Percentiles rank a stretch among this genome's conserved stretches.
Conservation (phyloP, 2,888 invertebrate species). For the Lottia scabra region DNA sequence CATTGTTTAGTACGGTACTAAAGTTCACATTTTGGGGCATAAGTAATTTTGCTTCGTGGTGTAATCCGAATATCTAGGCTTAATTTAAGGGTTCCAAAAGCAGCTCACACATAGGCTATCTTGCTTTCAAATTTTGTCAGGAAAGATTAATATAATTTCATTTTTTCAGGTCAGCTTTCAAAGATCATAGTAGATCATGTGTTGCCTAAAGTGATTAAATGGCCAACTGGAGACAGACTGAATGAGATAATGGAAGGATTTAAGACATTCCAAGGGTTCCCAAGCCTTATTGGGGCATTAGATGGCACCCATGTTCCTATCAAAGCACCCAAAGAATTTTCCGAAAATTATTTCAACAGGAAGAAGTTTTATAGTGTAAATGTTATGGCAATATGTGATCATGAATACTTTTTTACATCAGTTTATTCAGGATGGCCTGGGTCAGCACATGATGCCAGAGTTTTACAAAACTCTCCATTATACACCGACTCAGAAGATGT, state of each 20-base stretch:
- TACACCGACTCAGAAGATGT: not conserved
- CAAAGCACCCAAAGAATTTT: not conserved
- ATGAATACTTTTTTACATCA: not conserved
- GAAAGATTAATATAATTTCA: too few species aligned
- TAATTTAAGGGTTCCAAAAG: too few species aligned
- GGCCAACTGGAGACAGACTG: not conserved
- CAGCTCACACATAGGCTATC: too few species aligned
- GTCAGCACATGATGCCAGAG: not conserved
- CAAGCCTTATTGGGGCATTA: slow-evolving; percentile 1
- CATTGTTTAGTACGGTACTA: too few species aligned
- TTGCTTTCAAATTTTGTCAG: too few species aligned
- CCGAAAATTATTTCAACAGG: not conserved
- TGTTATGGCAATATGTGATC: not conserved
- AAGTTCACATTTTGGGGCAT: too few species aligned
- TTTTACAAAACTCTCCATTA: not conserved
- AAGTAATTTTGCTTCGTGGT: too few species aligned
- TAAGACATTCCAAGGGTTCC: not conserved
- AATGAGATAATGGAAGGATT: not conserved
- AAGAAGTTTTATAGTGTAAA: not conserved
- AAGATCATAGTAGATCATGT: not conserved
- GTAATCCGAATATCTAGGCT: too few species aligned
- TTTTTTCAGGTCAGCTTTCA: not conserved
- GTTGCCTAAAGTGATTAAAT: not conserved
- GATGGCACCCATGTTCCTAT: not conserved
- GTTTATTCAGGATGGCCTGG: not conserved